Evolutionary conservation across 2,113 vertebrate genomes (phyloP), one percentile per base, ranked within the genome.

Genomic region (Gymnorhina tibicen): DNA sequence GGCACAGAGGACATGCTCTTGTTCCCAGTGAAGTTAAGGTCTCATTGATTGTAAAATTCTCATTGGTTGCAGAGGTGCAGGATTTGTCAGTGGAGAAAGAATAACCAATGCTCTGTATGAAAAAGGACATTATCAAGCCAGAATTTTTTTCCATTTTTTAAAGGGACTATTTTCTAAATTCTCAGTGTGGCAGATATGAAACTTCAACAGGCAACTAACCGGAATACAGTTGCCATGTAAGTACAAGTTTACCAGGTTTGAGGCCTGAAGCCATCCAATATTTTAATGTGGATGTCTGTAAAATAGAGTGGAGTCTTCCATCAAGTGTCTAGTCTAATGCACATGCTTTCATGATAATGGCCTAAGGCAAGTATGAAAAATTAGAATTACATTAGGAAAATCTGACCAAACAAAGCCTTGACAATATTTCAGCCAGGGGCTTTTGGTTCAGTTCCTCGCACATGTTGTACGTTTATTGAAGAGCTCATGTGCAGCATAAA

Each of bases 321-420:
- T 84, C 72, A 88, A 70, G 17, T 68, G 64, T 75, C 79, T 59
- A 75, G 42, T 59, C 7, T 85, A 94, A 85, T 68, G 32, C 32
- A 85, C 41, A 42, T 60, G 3, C 41, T 95, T 95, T 94, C 73
- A 82, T 89, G 50, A 74, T 58, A 84, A 67, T n/a, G 68, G 42
- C 69, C 59, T 63, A 72, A 86, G 41, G 77, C 47, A 85, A 81
- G 56, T 60, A 75, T 68, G 81, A 94, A 93, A 80, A 92, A 72
- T 73, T 56, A 79, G 32, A 78, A 90, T 82, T 78, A 46, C 39
- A 47, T 60, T 90, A 67, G 76, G 73, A 87, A 96, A 85, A 88
- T 50, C 53, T 86, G 87, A 95, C 83, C 81, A 91, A 91, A 95
- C 32, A 84, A 84, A 92, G 44, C 22, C 68, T 76, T 85, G 55